Conservation (phyloP, 2,888 invertebrate species). For the Chaetogeoica ovagalla region DNA sequence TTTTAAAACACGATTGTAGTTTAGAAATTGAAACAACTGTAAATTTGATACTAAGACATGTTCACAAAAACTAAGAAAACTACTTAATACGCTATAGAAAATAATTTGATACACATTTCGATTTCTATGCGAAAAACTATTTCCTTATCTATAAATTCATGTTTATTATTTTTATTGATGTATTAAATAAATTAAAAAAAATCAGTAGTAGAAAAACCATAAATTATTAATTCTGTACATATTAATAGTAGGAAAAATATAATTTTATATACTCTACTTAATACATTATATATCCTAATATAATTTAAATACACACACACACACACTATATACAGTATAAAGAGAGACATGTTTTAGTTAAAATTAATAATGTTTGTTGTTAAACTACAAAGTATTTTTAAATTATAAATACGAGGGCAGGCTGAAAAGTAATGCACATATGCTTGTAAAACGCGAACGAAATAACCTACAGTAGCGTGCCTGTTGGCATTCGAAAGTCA, state of each 20-base stretch:
- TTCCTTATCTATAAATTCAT: not conserved
- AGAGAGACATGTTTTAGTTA: not conserved
- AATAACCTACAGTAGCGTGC: too few species aligned
- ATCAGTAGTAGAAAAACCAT: not conserved
- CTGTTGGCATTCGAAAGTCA: too few species aligned
- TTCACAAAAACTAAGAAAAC: not conserved
- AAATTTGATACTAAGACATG: not conserved
- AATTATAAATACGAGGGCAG: not conserved
- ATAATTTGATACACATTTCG: slow-evolving; percentile 9
- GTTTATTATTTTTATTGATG: not conserved
- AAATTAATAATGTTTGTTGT: not conserved
- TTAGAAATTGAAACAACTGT: not conserved
- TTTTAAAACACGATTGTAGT: not conserved
- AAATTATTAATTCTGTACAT: slow-evolving; percentile 9
- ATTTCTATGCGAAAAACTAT: not conserved
- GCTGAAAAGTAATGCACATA: too few species aligned
- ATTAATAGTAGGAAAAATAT: slow-evolving; percentile 24
- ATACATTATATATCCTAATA: not conserved
- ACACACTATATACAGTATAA: slow-evolving; percentile 3
- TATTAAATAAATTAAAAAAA: slow-evolving; percentile 3
- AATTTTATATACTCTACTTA: not conserved
- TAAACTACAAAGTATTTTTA: slow-evolving; percentile 5
- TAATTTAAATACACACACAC: not conserved
- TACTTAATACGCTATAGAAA: not conserved
- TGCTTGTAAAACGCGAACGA: too few species aligned